Evolutionary conservation across 2,113 vertebrate genomes (phyloP).

Genomic region (Eretmochelys imbricata): DNA sequence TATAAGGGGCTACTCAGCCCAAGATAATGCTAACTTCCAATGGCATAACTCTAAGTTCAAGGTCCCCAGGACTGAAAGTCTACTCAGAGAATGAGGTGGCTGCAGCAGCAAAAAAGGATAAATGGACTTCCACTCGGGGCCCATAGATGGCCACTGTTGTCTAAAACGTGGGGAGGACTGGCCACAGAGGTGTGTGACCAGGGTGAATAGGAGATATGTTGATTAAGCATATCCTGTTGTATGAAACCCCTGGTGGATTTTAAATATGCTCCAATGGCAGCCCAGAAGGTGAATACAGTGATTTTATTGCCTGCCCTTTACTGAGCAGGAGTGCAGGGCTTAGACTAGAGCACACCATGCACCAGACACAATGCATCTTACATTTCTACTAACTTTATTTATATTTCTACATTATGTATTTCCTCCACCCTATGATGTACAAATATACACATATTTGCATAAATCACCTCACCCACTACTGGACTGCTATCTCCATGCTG

Average conservation of each 20-base stretch:
- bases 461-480: background rate
- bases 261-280: background rate
- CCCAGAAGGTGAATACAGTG: background rate
- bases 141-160: background rate
- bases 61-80: background rate
- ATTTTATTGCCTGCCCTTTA: background rate
- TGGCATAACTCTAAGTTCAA: background rate
- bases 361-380: background rate
- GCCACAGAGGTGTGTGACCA: background rate
- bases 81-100: background rate
- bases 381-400: background rate
- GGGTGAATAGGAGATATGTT: background rate
- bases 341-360: background rate
- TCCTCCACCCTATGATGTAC: background rate
- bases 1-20: accelerated
- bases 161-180: background rate
- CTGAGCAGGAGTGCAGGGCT: background rate
- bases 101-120: background rate
- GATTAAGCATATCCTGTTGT: background rate
- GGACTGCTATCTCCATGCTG: background rate
- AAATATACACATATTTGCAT: background rate
- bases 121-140: background rate
- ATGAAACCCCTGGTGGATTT: background rate
- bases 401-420: background rate
- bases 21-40: background rate